A percentile compares a stretch with the other conserved stretches of the same genome.
phyloP scores from a whole-genome alignment of 2,888 invertebrate genomes.

The Drosophila macrospina region DNA sequence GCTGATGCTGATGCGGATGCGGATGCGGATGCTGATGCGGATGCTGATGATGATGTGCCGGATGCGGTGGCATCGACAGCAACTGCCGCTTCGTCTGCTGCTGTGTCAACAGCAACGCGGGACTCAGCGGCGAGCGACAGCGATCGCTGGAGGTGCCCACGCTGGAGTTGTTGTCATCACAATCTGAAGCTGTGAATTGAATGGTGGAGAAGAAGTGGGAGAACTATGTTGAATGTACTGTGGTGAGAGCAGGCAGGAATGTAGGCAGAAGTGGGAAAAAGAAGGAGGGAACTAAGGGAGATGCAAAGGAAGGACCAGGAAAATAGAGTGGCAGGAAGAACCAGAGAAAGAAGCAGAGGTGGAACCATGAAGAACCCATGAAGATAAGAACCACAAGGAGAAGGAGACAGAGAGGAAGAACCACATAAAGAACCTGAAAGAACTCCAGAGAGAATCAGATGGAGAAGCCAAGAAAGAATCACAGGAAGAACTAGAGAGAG shows the following conservation, averaged over 20 bases:
- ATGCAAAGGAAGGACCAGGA: too few relatives aligned
- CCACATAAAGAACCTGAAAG: too few relatives aligned
- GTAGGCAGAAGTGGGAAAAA: too few relatives aligned
- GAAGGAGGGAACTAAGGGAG: too few relatives aligned
- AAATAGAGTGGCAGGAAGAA: too few relatives aligned
- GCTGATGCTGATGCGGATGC: constrained; percentile 56
- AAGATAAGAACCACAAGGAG: too few relatives aligned
- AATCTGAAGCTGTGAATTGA: constrained; percentile 81
- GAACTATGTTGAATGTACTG: constrained; percentile 4
- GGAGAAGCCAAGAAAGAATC: too few relatives aligned
- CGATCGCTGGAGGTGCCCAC: constrained; percentile 84
- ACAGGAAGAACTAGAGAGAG: too few relatives aligned
- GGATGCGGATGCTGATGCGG: constrained; percentile 66
- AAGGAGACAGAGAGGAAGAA: too few relatives aligned
- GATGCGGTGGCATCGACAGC: constrained; percentile 64
- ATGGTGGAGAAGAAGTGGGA: background rate
- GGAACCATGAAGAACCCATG: too few relatives aligned
- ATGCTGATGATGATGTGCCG: constrained; percentile 69
- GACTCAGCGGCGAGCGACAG: constrained; percentile 83
- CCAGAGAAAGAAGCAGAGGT: too few relatives aligned
- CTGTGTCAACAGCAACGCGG: constrained; percentile 68
- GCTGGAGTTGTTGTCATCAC: constrained; percentile 84
- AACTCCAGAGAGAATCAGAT: too few relatives aligned
- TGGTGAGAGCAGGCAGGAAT: background rate
- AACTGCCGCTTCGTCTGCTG: constrained; percentile 73